Evolutionary conservation across 2,797 vertebrate genomes (phyloP).

Genomic region (Gephyroberyx darwinii): DNA sequence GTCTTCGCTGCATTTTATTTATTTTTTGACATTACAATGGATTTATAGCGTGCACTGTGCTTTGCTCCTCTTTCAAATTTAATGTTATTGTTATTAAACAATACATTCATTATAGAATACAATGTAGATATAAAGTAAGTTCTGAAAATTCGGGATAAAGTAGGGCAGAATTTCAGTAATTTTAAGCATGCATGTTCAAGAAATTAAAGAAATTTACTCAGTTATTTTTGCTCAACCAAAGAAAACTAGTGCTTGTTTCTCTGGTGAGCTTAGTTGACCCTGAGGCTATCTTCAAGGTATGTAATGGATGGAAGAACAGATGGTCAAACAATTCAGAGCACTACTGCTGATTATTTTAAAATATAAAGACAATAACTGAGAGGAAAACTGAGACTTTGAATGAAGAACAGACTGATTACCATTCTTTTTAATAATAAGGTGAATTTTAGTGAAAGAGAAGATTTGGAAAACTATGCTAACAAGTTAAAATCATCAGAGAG

Average conservation of each 20-base stretch:
- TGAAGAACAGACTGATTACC: too few species aligned
- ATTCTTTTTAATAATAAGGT: background rate
- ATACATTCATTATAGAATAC: background rate
- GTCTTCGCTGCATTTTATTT: conserved; percentile 34
- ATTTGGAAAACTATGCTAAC: background rate
- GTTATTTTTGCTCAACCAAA: too few species aligned
- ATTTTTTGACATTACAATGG: conserved; percentile 6
- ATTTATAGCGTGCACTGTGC: background rate
- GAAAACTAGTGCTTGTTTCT: background rate
- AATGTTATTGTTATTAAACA: background rate
- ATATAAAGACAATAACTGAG: background rate
- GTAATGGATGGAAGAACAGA: background rate
- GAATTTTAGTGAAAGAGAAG: conserved; percentile 6
- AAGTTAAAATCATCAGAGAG: conserved; percentile 7
- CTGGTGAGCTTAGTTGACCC: too few species aligned
- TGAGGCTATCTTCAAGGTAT: background rate
- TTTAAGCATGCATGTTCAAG: too few species aligned
- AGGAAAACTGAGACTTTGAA: background rate
- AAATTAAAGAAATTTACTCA: too few species aligned
- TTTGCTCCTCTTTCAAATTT: conserved; percentile 6
- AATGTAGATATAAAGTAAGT: background rate
- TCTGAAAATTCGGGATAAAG: background rate
- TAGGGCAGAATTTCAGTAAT: background rate
- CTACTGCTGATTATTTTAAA: background rate
- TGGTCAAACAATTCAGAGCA: background rate